Evolutionary conservation across 2,888 invertebrate species (phyloP), one percentile per base, ranked within the genome.

Genomic region (Lasioglossum villosulum): DNA sequence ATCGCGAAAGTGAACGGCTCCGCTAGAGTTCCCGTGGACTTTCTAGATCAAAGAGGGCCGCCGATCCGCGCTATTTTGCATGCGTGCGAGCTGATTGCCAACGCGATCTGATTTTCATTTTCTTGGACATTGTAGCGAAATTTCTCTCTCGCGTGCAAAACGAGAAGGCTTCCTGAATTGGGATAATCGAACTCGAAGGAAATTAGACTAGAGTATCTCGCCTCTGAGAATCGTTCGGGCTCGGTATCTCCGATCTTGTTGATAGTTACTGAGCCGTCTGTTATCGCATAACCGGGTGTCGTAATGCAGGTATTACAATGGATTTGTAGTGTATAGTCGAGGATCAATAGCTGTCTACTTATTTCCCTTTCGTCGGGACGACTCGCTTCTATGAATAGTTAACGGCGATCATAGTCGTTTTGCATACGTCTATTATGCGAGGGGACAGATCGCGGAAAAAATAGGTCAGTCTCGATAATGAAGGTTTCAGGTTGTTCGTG

Each of bases 1-100:
- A 83, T 84, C 70, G 84, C 45, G 83, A 84, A 84, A 84, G 84
- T 75, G 83, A 83, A 84, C 78, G 77, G 77, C 80, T 75, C 80
- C 42, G 80, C 71, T 75, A 72, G 84, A 85, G 68, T 79, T 85
- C 84, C 59, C 73, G 27, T 10, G 59, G 63, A 84, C 77, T 86
- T 80, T 84, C 84, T 80, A 80, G 56, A 80, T 86, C 85, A 84
- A 86, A 86, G 77, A 80, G 77, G 8, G 30, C 27, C 75, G 70
- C 66, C 76, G 84, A 85, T 80, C 56, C 76, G 77, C 77, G 42
- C 27, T 74, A 52, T 86, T 84, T 80, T 80, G 79, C 86, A 86
- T 77, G 74, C 76, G 73, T 59, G 42, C 63, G 27, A n/a, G 10
- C 23, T 4, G 68, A 68, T 39, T 4, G 37, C 19, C 68, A 4